Conservation (phyloP, 1,140 invertebrate genomes). For the Leptinotarsa texana region DNA sequence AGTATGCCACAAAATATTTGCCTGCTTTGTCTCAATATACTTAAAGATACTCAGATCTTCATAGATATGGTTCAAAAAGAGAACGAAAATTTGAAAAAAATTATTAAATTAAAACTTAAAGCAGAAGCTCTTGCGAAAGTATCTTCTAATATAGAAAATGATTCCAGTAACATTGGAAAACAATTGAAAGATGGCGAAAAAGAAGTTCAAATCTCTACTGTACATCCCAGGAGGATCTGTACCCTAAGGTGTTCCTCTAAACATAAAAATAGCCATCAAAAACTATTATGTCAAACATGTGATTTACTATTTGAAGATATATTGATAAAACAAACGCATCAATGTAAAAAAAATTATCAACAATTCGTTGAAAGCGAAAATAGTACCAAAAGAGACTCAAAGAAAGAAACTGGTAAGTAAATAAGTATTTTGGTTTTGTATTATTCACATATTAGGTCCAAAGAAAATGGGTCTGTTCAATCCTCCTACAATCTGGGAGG, state of each 20-base stretch:
- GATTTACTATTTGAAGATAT: constrained; percentile 24
- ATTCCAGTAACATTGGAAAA: background rate
- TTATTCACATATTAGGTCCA: too few species aligned
- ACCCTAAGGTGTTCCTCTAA: constrained; percentile 8
- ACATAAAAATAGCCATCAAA: constrained; percentile 23
- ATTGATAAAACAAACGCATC: constrained; percentile 11
- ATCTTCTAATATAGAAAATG: background rate
- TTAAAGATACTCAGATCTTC: background rate
- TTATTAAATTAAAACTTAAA: background rate
- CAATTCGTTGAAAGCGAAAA: background rate
- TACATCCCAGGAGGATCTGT: constrained; percentile 10
- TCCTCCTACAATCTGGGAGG: too few species aligned
- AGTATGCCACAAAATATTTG: background rate
- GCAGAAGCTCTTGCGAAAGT: background rate
- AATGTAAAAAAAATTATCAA: constrained; percentile 10
- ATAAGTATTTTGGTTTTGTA: too few species aligned
- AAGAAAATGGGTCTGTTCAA: too few species aligned
- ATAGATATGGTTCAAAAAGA: constrained; percentile 12
- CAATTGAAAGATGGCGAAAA: background rate
- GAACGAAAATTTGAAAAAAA: background rate
- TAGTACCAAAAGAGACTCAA: too few species aligned
- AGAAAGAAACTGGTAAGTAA: too few species aligned
- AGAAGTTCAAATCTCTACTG: background rate
- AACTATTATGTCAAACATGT: constrained; percentile 25
- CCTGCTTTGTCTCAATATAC: background rate